phyloP scores from a whole-genome alignment of 2,113 vertebrate species.

The Indicator indicator region DNA sequence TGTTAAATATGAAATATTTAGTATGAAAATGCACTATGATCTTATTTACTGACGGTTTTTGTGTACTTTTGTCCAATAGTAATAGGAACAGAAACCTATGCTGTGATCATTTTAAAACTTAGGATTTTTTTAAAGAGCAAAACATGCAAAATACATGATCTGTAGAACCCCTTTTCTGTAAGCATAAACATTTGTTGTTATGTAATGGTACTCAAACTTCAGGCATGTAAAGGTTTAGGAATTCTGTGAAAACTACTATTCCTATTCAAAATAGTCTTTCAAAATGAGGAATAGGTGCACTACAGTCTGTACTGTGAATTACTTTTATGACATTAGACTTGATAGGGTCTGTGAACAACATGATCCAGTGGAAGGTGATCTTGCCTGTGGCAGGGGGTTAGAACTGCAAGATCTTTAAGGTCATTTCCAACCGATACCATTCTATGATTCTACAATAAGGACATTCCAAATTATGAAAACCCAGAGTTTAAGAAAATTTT shows the following conservation, averaged over 20 bases:
- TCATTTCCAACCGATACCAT: not conserved
- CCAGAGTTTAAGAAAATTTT: not conserved
- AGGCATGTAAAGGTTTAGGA: not conserved
- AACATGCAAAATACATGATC: not conserved
- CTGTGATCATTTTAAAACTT: not conserved
- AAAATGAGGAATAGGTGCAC: not conserved
- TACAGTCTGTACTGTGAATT: not conserved
- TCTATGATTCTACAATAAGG: not conserved
- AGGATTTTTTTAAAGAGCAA: not conserved
- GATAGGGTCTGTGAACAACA: not conserved
- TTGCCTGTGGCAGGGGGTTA: not conserved
- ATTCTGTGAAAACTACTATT: not conserved
- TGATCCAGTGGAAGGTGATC: no score
- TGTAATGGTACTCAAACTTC: not conserved
- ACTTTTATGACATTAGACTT: not conserved
- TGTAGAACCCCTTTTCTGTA: not conserved
- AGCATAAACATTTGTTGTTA: not conserved
- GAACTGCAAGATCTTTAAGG: not conserved
- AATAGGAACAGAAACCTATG: not conserved
- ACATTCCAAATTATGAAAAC: not conserved
- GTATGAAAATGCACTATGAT: not conserved
- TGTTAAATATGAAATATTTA: not conserved
- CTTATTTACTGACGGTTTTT: not conserved
- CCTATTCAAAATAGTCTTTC: not conserved
- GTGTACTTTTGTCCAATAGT: not conserved